Evolutionary conservation across 2,888 invertebrate species (phyloP), one percentile per base, ranked within the genome.

Genomic region (Standfussiana lucernea): DNA sequence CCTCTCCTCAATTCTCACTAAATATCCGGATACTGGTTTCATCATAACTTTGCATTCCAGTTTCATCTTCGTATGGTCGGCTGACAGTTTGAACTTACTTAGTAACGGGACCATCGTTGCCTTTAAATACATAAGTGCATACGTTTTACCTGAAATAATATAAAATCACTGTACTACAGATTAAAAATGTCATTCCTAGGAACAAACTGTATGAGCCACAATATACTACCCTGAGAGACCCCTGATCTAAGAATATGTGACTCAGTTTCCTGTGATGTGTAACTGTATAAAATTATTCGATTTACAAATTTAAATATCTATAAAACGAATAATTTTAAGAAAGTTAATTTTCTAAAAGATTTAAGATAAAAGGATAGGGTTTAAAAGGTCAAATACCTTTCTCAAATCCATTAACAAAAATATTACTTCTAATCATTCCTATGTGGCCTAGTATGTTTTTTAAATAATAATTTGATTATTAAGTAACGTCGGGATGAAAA

Each of bases 61-160:
- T 10, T 64, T 64, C n/a, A 64, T 64, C 64, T 64, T 64, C 18
- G 40, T 64, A 28, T 64, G 64, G 40, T 64, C 64, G 18, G 64
- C 64, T 40, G 40, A n/a, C 40, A 64, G 64, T 64, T 64, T n/a
- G 4, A 64, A 64, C 40, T 28, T 64, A 5, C 64, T 40, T n/a
- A 64, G 8, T 28, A 64, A n/a, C 40, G n/a, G 64, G 8, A 35
- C 64, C 8, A 64, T 40, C 4, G n/a, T 42, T 40, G 40, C 40
- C n/a, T 40, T 64, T 40, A 64, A 64, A 64, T 40, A 64, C 64
- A 64, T 64, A 64, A 64, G 8, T n/a, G 64, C 64, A 40, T 64
- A 64, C n/a, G 64, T n/a, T 64, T 64, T 64, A 64, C 64, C 64
- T 64, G 64, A 40, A 64, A 61, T 21, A 21, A 10, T 35, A 61